phyloP scores from a whole-genome alignment of 2,113 vertebrate species.

The Emydocephalus ijimae region DNA sequence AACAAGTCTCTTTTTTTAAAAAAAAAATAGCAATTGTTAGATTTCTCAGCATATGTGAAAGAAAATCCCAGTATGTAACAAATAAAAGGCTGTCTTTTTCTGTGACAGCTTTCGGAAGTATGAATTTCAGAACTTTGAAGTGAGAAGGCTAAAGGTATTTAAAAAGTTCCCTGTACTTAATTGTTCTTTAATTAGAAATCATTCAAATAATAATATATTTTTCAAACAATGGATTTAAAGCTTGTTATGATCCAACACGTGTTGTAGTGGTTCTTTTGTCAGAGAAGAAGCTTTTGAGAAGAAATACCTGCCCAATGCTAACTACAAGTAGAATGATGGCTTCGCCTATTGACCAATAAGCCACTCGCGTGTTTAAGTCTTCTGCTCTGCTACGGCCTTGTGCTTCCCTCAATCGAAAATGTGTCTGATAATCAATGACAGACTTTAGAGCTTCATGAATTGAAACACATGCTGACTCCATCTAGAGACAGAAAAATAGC shows the following conservation, averaged over 20 bases:
- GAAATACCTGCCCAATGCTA: constrained; percentile 95
- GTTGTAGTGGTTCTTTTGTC: constrained; percentile 97
- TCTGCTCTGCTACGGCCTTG: constrained; percentile 97
- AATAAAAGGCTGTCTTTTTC: constrained; percentile 54
- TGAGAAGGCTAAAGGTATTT: constrained; percentile 45
- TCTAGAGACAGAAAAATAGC: constrained; percentile 67
- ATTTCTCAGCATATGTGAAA: constrained; percentile 54
- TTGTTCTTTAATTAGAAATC: constrained; percentile 64
- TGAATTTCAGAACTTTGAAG: constrained; percentile 37
- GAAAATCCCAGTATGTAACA: constrained; percentile 55
- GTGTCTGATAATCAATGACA: constrained; percentile 96
- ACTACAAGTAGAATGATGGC: constrained; percentile 95
- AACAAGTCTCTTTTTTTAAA: constrained; percentile 31
- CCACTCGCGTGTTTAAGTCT: constrained; percentile 94
- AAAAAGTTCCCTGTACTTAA: constrained; percentile 63
- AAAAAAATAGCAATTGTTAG: constrained; percentile 44
- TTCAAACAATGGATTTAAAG: constrained; percentile 39
- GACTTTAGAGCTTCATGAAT: constrained; percentile 97
- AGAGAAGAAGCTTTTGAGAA: constrained; percentile 97
- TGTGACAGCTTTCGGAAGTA: constrained; percentile 32
- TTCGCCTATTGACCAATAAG: constrained; percentile 97
- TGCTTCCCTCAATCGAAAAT: constrained; percentile 92
- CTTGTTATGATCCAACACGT: constrained; percentile 88
- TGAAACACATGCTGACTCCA: constrained; percentile 97
- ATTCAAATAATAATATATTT: constrained; percentile 57